A percentile compares a stretch with the other conserved stretches of the same genome.
Conservation (phyloP, 1,140 invertebrate genomes). For the Pseudomyrmex cubaensis region DNA sequence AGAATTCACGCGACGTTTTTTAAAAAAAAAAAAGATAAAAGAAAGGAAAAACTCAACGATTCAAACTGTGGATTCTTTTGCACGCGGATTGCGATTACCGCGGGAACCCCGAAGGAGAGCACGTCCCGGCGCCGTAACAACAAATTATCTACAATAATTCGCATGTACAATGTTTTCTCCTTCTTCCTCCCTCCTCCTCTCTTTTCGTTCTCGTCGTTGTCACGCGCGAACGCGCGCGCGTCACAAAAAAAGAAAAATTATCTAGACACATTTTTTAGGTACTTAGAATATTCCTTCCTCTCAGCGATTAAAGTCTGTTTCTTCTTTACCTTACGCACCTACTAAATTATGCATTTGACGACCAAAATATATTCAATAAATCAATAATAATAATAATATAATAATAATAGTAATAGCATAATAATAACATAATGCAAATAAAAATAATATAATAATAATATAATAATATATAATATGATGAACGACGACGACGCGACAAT, state of each 20-base stretch:
- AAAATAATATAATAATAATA: conserved; percentile 53
- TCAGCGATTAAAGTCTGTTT: conserved; percentile 74
- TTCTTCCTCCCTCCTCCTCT: conserved; percentile 19
- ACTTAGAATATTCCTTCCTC: conserved; percentile 79
- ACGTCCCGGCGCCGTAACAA: conserved; percentile 75
- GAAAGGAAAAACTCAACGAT: conserved; percentile 37
- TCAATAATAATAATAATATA: conserved; percentile 70
- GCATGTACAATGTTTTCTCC: conserved; percentile 58
- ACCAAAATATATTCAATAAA: conserved; percentile 73
- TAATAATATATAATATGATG: conserved; percentile 24
- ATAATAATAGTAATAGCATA: conserved; percentile 52
- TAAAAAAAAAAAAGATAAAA: background rate
- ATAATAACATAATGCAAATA: conserved; percentile 51
- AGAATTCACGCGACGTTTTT: background rate
- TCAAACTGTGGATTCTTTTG: background rate
- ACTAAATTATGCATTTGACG: conserved; percentile 74
- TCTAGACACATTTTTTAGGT: conserved; percentile 73
- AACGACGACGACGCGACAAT: conserved; percentile 35
- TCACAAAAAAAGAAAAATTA: conserved; percentile 35
- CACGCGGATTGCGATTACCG: background rate
- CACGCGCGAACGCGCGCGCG: conserved; percentile 22
- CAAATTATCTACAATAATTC: conserved; percentile 79
- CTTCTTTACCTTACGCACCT: conserved; percentile 80
- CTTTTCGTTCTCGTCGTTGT: conserved; percentile 5
- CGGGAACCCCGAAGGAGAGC: conserved; percentile 57